A percentile compares a stretch with the other conserved stretches of the same genome.
Conservation (phyloP, 2,113 vertebrate genomes). For the Barbus barbus region DNA sequence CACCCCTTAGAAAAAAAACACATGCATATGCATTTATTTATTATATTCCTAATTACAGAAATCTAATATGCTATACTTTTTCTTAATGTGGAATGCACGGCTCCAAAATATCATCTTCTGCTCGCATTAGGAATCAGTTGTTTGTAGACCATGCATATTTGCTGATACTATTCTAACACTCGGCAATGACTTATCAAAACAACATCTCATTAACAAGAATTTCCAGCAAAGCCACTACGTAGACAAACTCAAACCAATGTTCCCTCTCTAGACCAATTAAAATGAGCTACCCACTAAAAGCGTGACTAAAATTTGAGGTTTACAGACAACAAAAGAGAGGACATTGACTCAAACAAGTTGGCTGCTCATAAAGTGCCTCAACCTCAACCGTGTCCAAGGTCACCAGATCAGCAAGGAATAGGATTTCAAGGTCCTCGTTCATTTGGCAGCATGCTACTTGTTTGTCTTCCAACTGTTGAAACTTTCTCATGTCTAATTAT, state of each 20-base stretch:
- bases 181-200: slow-evolving; percentile 35
- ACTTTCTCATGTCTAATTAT: neutral
- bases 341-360: slow-evolving; percentile 9
- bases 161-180: slow-evolving; percentile 20
- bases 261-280: slow-evolving; percentile 47
- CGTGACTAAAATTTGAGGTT: neutral
- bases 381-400: neutral
- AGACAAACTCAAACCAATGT: slow-evolving; percentile 36
- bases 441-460: neutral
- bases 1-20: neutral
- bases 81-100: neutral
- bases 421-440: neutral
- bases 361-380: neutral
- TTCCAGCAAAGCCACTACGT: slow-evolving; percentile 24
- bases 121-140: neutral
- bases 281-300: slow-evolving; percentile 10
- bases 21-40: neutral
- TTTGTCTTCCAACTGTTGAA: slow-evolving; percentile 13
- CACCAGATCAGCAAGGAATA: neutral
- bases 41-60: neutral
- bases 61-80: neutral
- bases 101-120: neutral
- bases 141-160: slow-evolving; percentile 17
- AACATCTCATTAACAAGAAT: slow-evolving; percentile 38
- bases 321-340: neutral